Percentiles rank a stretch among this genome's conserved stretches.
Evolutionary conservation across 2,888 invertebrate genomes (phyloP).

Genomic region (Zeuzera pyrina): DNA sequence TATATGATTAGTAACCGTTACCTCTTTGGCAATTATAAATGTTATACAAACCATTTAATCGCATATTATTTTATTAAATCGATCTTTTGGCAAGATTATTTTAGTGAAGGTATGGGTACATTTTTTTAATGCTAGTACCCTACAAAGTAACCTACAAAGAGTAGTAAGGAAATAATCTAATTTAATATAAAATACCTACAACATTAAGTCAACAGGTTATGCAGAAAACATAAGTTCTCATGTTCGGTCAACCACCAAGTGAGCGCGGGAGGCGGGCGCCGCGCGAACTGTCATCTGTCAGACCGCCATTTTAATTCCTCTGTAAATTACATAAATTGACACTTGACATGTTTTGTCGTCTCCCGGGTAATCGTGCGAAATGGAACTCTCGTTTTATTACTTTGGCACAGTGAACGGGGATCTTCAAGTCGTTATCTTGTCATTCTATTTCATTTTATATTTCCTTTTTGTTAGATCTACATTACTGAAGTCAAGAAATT

Average conservation of each 20-base stretch:
- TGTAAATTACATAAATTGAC: conserved; percentile 65
- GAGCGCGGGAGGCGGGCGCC: conserved; percentile 19
- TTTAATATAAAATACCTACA: too few species aligned
- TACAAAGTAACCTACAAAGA: too few species aligned
- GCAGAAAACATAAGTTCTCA: not conserved
- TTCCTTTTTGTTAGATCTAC: conserved; percentile 19
- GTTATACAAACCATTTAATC: too few species aligned
- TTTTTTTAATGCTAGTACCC: too few species aligned
- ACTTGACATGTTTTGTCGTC: conserved; percentile 67
- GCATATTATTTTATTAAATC: too few species aligned
- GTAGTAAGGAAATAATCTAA: too few species aligned
- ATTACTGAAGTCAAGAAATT: too few species aligned
- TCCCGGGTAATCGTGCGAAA: conserved; percentile 58
- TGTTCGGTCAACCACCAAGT: too few species aligned
- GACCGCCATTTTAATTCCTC: conserved; percentile 55
- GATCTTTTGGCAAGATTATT: too few species aligned
- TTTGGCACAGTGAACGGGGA: conserved; percentile 32
- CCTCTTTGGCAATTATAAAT: too few species aligned
- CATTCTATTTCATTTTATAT: conserved; percentile 20
- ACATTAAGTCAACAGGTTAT: conserved; percentile 1
- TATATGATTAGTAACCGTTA: too few species aligned
- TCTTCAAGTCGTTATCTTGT: conserved; percentile 25
- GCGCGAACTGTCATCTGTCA: conserved; percentile 58
- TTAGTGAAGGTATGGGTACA: too few species aligned
- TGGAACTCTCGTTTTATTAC: conserved; percentile 50